A percentile compares a stretch with the other conserved stretches of the same genome.
phyloP scores from a whole-genome alignment of 2,797 vertebrate genomes.

The Chloroceryle amazona region DNA sequence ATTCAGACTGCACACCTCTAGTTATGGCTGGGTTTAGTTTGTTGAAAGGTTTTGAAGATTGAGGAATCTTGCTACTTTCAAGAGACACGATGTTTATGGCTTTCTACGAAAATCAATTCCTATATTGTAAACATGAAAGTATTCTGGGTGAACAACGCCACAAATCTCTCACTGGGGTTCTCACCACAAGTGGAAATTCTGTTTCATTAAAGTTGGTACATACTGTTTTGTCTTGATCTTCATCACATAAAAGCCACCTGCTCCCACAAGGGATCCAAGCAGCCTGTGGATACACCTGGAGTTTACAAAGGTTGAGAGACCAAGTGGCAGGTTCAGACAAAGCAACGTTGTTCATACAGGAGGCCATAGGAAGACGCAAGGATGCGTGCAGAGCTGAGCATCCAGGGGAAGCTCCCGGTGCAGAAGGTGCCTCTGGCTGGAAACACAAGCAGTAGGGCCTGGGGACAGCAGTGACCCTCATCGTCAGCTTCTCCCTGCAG shows the following conservation, averaged over 20 bases:
- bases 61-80: conserved; percentile 62
- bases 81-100: conserved; percentile 49
- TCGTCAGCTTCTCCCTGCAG: neutral
- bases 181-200: conserved; percentile 64
- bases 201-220: conserved; percentile 62
- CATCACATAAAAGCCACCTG: conserved; percentile 33
- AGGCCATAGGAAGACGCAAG: neutral
- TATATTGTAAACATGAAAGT: conserved; percentile 27
- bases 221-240: conserved; percentile 23
- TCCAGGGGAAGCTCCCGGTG: neutral
- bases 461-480: neutral
- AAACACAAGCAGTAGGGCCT: neutral
- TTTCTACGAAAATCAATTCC: conserved; percentile 52
- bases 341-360: neutral
- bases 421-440: neutral
- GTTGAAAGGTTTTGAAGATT: conserved; percentile 19
- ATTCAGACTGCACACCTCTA: conserved; percentile 55
- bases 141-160: conserved; percentile 39
- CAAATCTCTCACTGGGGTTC: conserved; percentile 35
- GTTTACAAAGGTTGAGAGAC: neutral
- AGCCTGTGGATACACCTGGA: neutral
- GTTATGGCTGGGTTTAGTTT: conserved; percentile 20
- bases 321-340: neutral
- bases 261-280: neutral
- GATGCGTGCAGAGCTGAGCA: rapidly evolving